A percentile compares a stretch with the other conserved stretches of the same genome.
phyloP scores from a whole-genome alignment of 2,113 vertebrate species.

The Cyphomyrus plagiostoma region DNA sequence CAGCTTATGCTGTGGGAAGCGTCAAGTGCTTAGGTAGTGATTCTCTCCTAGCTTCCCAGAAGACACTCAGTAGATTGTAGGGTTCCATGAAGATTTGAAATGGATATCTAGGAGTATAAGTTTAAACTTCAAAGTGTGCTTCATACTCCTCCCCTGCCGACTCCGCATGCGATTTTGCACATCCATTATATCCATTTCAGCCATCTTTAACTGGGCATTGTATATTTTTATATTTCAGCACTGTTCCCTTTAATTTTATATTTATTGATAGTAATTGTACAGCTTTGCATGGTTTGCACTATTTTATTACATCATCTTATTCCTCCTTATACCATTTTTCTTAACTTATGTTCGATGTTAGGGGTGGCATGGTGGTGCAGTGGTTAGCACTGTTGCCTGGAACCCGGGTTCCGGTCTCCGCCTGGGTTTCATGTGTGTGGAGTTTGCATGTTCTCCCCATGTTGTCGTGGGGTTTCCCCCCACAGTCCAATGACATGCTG shows the following conservation, averaged over 20 bases:
- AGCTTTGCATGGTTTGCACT: neutral
- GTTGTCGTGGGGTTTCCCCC: too few species aligned
- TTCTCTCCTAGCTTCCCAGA: neutral
- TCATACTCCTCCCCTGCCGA: neutral
- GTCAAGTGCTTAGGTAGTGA: conserved; percentile 93
- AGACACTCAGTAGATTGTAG: neutral
- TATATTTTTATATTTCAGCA: neutral
- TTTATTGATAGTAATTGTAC: neutral
- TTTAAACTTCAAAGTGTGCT: neutral
- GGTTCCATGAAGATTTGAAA: neutral
- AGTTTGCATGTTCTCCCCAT: too few species aligned
- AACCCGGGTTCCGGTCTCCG: too few species aligned
- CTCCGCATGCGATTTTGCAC: neutral
- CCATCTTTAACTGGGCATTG: neutral
- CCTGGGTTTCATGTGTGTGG: too few species aligned
- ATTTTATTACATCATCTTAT: neutral
- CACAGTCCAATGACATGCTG: too few species aligned
- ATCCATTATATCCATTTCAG: neutral
- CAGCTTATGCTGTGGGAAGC: conserved; percentile 88
- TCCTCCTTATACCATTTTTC: neutral
- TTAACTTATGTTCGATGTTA: neutral
- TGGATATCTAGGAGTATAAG: neutral
- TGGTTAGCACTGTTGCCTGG: too few species aligned
- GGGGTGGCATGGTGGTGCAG: too few species aligned
- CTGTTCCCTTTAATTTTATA: neutral